Percentiles rank a stretch among this genome's conserved stretches.
These are phyloP conservation scores for Platichthys stellatus DNA, from an alignment of 2,113 vertebrate genomes.

Conservation along the genomic window DNA sequence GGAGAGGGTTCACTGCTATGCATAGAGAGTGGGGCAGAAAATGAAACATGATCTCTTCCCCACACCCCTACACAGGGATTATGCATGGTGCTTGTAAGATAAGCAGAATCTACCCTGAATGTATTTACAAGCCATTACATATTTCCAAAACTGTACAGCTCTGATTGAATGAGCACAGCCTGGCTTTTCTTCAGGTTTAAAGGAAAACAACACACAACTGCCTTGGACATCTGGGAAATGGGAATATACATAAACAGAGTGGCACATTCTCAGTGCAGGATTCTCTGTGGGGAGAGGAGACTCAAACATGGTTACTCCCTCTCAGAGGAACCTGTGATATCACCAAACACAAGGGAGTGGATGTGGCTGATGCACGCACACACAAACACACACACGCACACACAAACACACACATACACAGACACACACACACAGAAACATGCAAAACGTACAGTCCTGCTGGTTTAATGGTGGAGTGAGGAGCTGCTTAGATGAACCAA, in stretches of 20 bases:
- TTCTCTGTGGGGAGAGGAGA: background rate
- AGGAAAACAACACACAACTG: background rate
- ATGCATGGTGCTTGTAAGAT: background rate
- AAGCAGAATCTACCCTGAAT: background rate
- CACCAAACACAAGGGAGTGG: background rate
- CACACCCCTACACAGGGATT: background rate
- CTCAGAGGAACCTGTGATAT: slow-evolving; percentile 11
- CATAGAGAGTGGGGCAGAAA: slow-evolving; percentile 9
- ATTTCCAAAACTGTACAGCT: background rate
- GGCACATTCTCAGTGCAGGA: background rate
- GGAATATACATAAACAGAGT: slow-evolving; percentile 14
- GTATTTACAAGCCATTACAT: background rate
- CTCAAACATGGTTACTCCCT: slow-evolving; percentile 44
- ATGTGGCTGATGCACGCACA: background rate
- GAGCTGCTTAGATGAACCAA: background rate
- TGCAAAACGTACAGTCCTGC: background rate
- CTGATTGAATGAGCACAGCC: background rate
- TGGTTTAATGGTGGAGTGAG: slow-evolving; percentile 9
- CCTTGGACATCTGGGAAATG: background rate
- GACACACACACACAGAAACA: too few relatives aligned
- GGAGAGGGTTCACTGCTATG: slow-evolving; percentile 18
- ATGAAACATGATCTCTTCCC: slow-evolving; percentile 33
- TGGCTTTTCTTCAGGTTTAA: background rate
- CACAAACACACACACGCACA: background rate
- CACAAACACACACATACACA: too few relatives aligned